A percentile compares a stretch with the other conserved stretches of the same genome.
These are phyloP conservation scores for Eristalis intricaria DNA, from an alignment of 2,888 invertebrate genomes.

Conservation along the genomic window DNA sequence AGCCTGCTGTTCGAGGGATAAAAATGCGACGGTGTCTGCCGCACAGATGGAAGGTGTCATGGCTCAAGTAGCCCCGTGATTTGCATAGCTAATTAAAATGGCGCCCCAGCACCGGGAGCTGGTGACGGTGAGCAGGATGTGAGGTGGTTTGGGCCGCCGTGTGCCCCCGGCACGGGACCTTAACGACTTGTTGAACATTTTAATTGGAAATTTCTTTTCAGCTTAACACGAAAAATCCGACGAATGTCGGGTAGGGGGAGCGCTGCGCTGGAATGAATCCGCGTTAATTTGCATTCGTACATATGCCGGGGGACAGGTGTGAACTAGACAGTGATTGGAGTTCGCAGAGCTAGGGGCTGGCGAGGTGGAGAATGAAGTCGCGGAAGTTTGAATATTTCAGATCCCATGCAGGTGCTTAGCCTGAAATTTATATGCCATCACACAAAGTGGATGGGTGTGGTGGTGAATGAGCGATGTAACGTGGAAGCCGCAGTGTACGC, in stretches of 20 bases:
- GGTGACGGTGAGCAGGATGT: background rate
- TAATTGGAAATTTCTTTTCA: slow-evolving; percentile 37
- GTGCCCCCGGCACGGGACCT: slow-evolving; percentile 26
- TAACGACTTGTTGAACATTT: slow-evolving; percentile 67
- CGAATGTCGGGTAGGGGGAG: background rate
- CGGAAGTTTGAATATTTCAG: slow-evolving; percentile 9
- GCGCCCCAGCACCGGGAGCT: background rate
- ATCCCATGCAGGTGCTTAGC: background rate
- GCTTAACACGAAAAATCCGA: background rate
- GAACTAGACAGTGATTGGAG: slow-evolving; percentile 1
- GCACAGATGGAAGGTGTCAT: slow-evolving; percentile 15
- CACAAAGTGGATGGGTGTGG: background rate
- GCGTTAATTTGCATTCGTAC: slow-evolving; percentile 22
- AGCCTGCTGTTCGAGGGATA: slow-evolving; percentile 18
- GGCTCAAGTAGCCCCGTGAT: slow-evolving; percentile 33
- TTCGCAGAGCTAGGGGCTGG: background rate
- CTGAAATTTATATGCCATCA: slow-evolving; percentile 3
- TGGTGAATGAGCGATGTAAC: background rate
- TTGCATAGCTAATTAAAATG: slow-evolving; percentile 64
- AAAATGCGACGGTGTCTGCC: background rate
- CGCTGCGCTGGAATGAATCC: background rate
- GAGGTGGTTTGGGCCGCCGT: background rate
- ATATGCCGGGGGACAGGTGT: slow-evolving; percentile 4
- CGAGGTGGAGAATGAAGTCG: background rate
- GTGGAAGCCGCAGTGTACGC: background rate